Evolutionary conservation across 2,113 vertebrate genomes (phyloP).

Genomic region (Dicaeum eximium): DNA sequence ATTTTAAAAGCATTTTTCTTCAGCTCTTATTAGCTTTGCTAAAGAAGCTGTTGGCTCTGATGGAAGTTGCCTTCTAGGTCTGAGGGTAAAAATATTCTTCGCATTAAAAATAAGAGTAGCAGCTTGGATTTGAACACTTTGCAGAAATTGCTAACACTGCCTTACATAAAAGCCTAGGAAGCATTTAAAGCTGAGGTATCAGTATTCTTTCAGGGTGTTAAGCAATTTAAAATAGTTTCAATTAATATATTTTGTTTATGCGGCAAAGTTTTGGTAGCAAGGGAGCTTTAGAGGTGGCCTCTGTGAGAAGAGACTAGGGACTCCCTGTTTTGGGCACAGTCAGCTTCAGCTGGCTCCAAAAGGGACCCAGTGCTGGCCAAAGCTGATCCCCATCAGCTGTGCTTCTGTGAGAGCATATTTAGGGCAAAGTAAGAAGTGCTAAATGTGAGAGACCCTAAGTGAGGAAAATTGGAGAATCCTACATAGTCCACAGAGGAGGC

Average conservation of each 20-base stretch:
- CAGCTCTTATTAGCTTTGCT: not conserved
- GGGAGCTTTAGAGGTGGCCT: not conserved
- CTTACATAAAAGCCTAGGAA: not conserved
- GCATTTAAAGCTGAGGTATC: not conserved
- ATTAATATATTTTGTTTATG: not conserved
- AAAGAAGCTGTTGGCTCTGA: not conserved
- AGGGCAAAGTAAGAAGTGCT: not conserved
- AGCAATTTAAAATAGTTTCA: not conserved
- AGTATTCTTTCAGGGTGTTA: not conserved
- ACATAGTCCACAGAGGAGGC: fast-evolving
- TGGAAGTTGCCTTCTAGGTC: not conserved
- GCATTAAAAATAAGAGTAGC: not conserved
- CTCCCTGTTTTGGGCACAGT: fast-evolving
- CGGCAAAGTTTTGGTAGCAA: not conserved
- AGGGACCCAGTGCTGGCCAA: not conserved
- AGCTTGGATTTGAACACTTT: not conserved
- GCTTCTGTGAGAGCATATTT: not conserved
- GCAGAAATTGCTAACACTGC: not conserved
- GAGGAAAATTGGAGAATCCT: not conserved
- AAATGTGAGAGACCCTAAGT: not conserved
- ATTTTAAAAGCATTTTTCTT: not conserved
- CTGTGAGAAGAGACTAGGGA: not conserved
- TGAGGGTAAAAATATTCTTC: not conserved
- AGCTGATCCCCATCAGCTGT: not conserved
- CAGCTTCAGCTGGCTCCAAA: not conserved